Percentiles rank a stretch among this genome's conserved stretches.
These are phyloP conservation scores for Galeopterus variegatus DNA, from an alignment of 2,113 vertebrate genomes.

Conservation along the genomic window DNA sequence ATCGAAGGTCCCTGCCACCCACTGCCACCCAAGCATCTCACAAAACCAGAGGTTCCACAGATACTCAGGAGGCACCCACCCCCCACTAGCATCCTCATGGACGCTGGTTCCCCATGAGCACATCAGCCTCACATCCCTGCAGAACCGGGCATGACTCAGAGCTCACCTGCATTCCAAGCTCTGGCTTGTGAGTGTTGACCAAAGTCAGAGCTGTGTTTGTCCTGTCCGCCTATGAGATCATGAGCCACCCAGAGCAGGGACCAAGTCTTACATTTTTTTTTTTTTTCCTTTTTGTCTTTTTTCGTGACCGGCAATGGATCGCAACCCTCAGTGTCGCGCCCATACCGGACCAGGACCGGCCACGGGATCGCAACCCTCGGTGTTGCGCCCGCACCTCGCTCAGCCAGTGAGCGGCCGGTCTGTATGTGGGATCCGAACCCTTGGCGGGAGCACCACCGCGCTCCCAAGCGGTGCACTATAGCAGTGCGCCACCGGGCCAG, in stretches of 20 bases:
- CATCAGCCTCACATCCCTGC: not conserved
- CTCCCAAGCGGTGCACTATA: no score
- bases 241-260: not conserved
- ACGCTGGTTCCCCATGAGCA: not conserved
- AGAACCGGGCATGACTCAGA: fast-evolving
- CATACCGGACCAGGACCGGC: no score
- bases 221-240: not conserved
- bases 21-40: not conserved
- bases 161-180: not conserved
- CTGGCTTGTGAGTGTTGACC: not conserved
- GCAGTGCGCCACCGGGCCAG: no score
- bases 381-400: no score
- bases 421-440: no score
- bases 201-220: not conserved
- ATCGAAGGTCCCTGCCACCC: not conserved
- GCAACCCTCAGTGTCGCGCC: no score
- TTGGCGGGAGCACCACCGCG: no score
- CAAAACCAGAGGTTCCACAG: not conserved
- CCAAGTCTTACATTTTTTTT: not conserved
- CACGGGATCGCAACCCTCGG: no score
- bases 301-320: no score
- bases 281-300: no score
- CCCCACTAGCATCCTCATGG: not conserved
- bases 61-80: not conserved
- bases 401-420: no score